A percentile compares a stretch with the other conserved stretches of the same genome.
Conservation (phyloP, 2,797 vertebrate species). For the Sternotherus odoratus region DNA sequence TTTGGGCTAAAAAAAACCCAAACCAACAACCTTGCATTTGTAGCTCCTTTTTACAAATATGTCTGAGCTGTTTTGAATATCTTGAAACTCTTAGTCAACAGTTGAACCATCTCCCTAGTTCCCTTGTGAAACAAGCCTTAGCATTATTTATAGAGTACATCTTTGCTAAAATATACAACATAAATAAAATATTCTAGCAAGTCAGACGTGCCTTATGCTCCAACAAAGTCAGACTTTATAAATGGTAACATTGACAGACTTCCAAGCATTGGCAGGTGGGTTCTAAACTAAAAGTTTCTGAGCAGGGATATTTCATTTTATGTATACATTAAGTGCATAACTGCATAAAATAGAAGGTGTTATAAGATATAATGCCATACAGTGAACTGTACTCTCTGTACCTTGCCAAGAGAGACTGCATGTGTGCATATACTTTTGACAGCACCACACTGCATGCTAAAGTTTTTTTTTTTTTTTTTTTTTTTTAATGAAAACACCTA, state of each 20-base stretch:
- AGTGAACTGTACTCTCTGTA: background rate
- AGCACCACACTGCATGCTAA: background rate
- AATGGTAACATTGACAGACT: background rate
- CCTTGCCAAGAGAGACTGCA: background rate
- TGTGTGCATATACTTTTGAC: background rate
- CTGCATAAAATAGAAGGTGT: background rate
- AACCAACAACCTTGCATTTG: background rate
- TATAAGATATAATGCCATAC: background rate
- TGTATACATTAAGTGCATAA: background rate
- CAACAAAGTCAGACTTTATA: background rate
- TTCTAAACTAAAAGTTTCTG: background rate
- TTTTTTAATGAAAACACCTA: rapidly evolving
- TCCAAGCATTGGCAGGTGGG: background rate
- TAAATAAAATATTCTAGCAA: background rate
- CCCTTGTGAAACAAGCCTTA: background rate
- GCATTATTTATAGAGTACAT: background rate
- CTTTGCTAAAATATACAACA: slow-evolving; percentile 1
- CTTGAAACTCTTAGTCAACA: background rate
- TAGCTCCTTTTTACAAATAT: background rate
- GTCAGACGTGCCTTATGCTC: background rate
- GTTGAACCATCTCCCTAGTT: background rate
- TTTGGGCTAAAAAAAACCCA: background rate
- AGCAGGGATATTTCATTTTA: background rate
- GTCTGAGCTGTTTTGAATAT: background rate
- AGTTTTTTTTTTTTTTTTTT: background rate